phyloP scores from a whole-genome alignment of 2,113 vertebrate genomes.

The Boleophthalmus pectinirostris region DNA sequence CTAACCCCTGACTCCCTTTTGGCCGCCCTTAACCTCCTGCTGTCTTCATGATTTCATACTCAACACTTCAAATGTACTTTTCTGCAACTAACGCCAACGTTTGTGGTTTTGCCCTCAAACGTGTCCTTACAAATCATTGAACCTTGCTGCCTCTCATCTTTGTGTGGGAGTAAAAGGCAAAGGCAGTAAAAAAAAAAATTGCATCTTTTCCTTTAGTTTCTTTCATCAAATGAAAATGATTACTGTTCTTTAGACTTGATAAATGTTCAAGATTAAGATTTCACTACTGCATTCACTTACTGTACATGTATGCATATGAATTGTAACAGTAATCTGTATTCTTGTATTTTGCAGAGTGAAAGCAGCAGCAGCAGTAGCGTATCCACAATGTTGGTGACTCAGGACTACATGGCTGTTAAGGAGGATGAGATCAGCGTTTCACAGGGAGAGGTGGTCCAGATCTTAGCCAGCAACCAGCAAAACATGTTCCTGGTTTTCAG shows the following conservation, averaged over 20 bases:
- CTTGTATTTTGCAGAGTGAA: slow-evolving; percentile 87
- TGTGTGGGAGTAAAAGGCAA: slow-evolving; percentile 37
- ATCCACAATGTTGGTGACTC: slow-evolving; percentile 99
- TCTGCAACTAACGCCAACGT: slow-evolving; percentile 64
- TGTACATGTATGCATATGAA: not conserved
- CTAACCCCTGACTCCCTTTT: slow-evolving; percentile 64
- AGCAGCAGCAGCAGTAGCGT: slow-evolving; percentile 99
- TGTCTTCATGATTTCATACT: slow-evolving; percentile 50
- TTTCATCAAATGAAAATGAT: slow-evolving; percentile 21
- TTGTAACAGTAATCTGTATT: not conserved
- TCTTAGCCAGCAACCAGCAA: slow-evolving; percentile 99
- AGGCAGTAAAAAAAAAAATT: slow-evolving; percentile 28
- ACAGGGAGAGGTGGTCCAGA: slow-evolving; percentile 98
- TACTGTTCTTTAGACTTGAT: not conserved
- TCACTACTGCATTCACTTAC: not conserved
- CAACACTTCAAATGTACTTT: slow-evolving; percentile 28
- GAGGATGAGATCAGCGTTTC: slow-evolving; percentile 99
- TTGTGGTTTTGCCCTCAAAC: slow-evolving; percentile 55
- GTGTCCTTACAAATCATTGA: slow-evolving; percentile 40
- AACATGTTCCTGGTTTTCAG: slow-evolving; percentile 99
- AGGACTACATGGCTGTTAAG: slow-evolving; percentile 98
- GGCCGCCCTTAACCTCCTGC: slow-evolving; percentile 48
- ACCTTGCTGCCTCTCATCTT: slow-evolving; percentile 42
- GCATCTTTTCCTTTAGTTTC: slow-evolving; percentile 31
- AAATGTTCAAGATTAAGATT: not conserved